These are phyloP conservation scores for Morelia viridis DNA, from an alignment of 2,797 vertebrate genomes.

Conservation along the genomic window DNA sequence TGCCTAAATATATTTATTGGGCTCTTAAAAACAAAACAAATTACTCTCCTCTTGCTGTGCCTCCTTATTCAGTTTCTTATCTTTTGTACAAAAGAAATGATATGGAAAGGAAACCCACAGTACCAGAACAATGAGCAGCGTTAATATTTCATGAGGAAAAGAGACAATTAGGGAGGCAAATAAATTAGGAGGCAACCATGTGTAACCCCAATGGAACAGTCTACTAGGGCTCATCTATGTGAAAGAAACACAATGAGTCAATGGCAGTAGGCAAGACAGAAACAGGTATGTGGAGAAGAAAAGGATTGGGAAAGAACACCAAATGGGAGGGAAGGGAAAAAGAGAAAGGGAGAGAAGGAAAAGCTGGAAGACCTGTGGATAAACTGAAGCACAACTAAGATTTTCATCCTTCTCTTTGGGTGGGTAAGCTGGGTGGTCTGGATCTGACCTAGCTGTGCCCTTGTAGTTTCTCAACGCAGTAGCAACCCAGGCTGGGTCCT, in stretches of 20 bases:
- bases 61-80: neutral
- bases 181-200: neutral
- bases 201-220: neutral
- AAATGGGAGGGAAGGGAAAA: neutral
- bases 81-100: conserved; percentile 10
- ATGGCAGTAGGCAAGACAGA: neutral
- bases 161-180: neutral
- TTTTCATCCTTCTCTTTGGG: neutral
- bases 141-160: neutral
- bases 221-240: neutral
- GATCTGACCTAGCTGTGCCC: too few species aligned
- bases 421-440: neutral
- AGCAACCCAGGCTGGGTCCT: too few species aligned
- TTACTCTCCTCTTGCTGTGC: conserved; percentile 12
- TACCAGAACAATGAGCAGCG: neutral
- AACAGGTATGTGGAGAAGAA: neutral
- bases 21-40: conserved; percentile 49
- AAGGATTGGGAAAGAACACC: neutral
- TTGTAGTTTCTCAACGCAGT: too few species aligned
- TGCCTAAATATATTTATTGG: conserved; percentile 55
- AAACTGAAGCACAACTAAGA: neutral
- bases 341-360: neutral
- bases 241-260: neutral
- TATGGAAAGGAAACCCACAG: neutral
- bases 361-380: neutral